phyloP scores from a whole-genome alignment of 2,888 invertebrate genomes.

The Periphyllus acericola region DNA sequence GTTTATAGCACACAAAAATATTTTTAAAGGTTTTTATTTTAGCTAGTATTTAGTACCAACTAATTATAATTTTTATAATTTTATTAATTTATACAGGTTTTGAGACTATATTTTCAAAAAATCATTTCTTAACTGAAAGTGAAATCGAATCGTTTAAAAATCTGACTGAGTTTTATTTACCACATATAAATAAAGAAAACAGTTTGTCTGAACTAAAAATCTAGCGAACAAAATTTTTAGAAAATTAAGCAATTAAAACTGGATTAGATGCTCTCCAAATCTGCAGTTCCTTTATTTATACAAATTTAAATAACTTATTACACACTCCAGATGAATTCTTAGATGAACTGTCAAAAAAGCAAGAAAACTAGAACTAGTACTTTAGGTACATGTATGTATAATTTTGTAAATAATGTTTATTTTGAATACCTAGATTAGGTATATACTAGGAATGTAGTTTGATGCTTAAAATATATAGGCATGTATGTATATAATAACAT shows the following conservation, averaged over 20 bases:
- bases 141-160: slow-evolving; percentile 9
- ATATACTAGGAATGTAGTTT: no score
- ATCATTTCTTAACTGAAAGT: background rate
- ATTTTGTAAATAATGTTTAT: no score
- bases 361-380: no score
- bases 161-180: slow-evolving; percentile 11
- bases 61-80: background rate
- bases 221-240: background rate
- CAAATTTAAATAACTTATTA: background rate
- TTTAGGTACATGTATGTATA: no score
- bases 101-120: slow-evolving; percentile 8
- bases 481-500: no score
- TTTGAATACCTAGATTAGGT: no score
- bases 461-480: no score
- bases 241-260: background rate
- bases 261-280: background rate
- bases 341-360: no score
- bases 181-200: background rate
- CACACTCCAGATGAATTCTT: no score
- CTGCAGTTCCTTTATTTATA: background rate
- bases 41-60: background rate
- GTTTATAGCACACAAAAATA: background rate
- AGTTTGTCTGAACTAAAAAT: background rate
- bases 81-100: background rate
- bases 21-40: background rate